These are phyloP conservation scores for Falco berigora DNA, from an alignment of 2,797 vertebrate genomes.

Conservation along the genomic window DNA sequence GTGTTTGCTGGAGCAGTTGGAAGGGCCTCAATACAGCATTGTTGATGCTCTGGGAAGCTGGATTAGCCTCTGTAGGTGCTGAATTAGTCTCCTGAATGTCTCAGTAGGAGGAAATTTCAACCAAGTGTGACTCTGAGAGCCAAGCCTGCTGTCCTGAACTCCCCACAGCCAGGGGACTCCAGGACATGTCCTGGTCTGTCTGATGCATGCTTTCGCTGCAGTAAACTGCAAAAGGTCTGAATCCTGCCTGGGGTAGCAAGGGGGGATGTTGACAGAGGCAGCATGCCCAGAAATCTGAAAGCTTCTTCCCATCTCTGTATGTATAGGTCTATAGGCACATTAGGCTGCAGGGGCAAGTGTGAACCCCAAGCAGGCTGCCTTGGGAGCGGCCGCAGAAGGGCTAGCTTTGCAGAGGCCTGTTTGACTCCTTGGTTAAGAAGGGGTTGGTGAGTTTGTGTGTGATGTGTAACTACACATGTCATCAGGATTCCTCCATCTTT, in stretches of 20 bases:
- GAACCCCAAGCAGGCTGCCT: neutral
- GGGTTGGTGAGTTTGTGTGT: neutral
- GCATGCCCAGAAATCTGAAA: neutral
- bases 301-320: neutral
- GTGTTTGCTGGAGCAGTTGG: neutral
- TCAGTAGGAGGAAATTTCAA: neutral
- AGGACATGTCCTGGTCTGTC: neutral
- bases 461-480: fast-evolving
- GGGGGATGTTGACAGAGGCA: neutral
- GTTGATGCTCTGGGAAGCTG: neutral
- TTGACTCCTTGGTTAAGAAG: neutral
- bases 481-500: neutral
- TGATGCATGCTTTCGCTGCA: neutral
- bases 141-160: neutral
- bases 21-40: neutral
- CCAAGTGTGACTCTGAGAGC: neutral
- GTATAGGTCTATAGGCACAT: neutral
- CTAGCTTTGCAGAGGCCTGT: neutral
- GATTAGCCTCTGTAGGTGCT: neutral
- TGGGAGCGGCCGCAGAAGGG: neutral
- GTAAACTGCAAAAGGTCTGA: neutral
- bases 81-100: neutral
- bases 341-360: neutral
- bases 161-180: neutral
- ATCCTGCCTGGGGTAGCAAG: neutral